phyloP scores from a whole-genome alignment of 1,140 invertebrate species.

The Cecropterus lyciades region DNA sequence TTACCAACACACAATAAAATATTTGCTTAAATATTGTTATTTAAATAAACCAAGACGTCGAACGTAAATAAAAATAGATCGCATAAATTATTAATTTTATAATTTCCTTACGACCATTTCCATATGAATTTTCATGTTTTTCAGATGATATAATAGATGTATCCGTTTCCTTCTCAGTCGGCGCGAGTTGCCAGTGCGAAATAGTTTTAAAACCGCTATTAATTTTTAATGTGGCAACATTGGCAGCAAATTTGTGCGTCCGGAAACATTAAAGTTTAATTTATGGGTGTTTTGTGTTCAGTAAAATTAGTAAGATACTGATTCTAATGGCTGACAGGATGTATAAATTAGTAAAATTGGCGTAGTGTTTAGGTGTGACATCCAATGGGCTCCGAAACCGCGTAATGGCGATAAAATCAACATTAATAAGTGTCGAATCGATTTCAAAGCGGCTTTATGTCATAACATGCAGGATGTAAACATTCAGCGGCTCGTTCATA shows the following conservation, averaged over 20 bases:
- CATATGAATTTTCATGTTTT: conserved; percentile 64
- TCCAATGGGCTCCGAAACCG: conserved; percentile 51
- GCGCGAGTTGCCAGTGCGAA: conserved; percentile 69
- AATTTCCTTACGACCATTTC: conserved; percentile 65
- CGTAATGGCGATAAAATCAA: conserved; percentile 57
- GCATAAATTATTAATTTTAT: conserved; percentile 68
- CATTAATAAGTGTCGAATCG: conserved; percentile 58
- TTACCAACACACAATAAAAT: too few relatives aligned
- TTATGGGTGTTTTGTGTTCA: conserved; percentile 74
- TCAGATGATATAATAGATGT: conserved; percentile 71
- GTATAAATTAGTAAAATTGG: conserved; percentile 74
- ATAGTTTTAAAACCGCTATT: conserved; percentile 75
- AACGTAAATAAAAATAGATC: conserved; percentile 40
- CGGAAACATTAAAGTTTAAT: conserved; percentile 82
- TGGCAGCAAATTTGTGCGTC: conserved; percentile 65
- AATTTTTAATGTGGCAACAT: conserved; percentile 77
- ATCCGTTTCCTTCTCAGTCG: conserved; percentile 71
- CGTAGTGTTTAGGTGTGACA: conserved; percentile 59
- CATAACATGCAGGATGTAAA: conserved; percentile 16
- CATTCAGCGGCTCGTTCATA: conserved; percentile 20
- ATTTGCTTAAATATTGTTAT: too few relatives aligned
- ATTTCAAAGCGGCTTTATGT: conserved; percentile 44
- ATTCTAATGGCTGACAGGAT: conserved; percentile 71
- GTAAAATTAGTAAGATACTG: conserved; percentile 73
- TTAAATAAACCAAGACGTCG: conserved; percentile 14